Evolutionary conservation across 2,113 vertebrate genomes (phyloP).

Genomic region (Grammomys surdaster): DNA sequence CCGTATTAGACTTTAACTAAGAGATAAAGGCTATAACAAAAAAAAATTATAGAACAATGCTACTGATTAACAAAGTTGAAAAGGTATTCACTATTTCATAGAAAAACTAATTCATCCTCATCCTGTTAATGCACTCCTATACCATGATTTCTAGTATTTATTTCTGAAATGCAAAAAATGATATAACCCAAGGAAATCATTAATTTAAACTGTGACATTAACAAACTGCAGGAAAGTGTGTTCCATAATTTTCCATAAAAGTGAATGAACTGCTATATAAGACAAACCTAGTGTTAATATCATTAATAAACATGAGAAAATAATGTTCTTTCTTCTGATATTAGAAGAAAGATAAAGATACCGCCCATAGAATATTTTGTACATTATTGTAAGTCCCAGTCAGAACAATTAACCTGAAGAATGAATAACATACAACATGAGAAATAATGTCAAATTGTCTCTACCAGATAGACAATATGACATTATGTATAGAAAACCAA

Average conservation of each 20-base stretch:
- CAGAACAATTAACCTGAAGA: neutral
- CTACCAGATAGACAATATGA: neutral
- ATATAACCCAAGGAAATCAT: neutral
- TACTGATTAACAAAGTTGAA: neutral
- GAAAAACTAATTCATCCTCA: neutral
- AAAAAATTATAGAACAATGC: too few relatives aligned
- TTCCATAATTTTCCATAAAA: neutral
- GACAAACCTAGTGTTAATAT: neutral
- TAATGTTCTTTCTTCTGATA: neutral
- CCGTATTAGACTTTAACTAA: neutral
- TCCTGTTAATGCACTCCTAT: neutral
- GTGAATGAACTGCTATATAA: neutral
- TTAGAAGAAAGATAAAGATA: neutral
- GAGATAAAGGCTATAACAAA: neutral
- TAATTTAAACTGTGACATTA: neutral
- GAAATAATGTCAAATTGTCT: neutral
- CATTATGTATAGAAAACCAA: neutral
- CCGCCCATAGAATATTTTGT: fast-evolving
- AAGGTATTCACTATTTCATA: neutral
- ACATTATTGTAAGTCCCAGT: neutral
- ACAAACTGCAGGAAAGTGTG: neutral
- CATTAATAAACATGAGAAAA: neutral
- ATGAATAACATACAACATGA: neutral
- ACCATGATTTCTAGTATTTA: neutral
- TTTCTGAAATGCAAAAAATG: neutral